These are phyloP conservation scores for Hydropsyche betteni DNA, from an alignment of 2,888 invertebrate genomes.

Conservation along the genomic window DNA sequence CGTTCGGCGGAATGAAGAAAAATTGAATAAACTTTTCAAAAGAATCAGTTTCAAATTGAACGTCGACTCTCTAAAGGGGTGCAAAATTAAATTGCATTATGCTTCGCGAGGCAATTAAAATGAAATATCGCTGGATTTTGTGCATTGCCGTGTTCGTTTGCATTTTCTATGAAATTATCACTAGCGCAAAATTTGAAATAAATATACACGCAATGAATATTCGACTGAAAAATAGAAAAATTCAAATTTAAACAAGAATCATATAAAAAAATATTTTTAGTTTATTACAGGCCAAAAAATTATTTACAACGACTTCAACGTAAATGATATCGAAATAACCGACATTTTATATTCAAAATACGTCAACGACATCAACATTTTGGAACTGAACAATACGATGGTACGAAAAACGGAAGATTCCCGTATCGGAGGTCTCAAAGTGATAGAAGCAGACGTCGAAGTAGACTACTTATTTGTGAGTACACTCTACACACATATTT, in stretches of 20 bases:
- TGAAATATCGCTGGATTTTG: constrained; percentile 8
- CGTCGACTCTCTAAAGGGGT: background rate
- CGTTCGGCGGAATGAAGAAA: background rate
- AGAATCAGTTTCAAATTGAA: background rate
- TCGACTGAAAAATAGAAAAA: background rate
- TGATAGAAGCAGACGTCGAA: constrained; percentile 34
- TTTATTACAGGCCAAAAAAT: constrained; percentile 39
- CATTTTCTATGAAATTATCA: background rate
- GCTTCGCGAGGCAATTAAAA: constrained; percentile 30
- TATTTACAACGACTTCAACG: constrained; percentile 38
- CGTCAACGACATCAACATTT: constrained; percentile 40
- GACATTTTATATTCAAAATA: constrained; percentile 27
- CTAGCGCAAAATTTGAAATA: background rate
- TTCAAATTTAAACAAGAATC: background rate
- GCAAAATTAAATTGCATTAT: constrained; percentile 25
- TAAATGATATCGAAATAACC: constrained; percentile 3
- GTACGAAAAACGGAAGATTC: constrained; percentile 38
- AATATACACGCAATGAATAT: background rate
- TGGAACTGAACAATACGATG: constrained; percentile 38
- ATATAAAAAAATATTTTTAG: background rate
- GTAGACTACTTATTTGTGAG: constrained; percentile 38
- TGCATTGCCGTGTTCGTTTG: background rate
- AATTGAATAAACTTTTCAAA: constrained; percentile 1
- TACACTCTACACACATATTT: background rate
- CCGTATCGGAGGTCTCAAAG: constrained; percentile 35